phyloP scores from a whole-genome alignment of 2,888 invertebrate species.

The Diaperis boleti region DNA sequence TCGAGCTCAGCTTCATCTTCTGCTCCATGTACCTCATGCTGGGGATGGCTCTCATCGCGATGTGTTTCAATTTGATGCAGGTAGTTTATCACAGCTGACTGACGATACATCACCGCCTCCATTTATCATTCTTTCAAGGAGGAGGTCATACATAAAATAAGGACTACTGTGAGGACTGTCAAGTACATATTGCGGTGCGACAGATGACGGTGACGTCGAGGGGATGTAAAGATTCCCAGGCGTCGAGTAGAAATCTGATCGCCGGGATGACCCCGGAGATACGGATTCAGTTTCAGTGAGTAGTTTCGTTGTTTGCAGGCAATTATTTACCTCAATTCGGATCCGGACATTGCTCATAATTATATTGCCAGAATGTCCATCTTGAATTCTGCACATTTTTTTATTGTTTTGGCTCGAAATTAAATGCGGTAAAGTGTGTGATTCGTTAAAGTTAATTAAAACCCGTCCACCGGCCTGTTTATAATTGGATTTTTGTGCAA shows the following conservation, averaged over 20 bases:
- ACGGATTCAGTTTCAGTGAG: slow-evolving; percentile 18
- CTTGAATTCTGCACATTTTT: slow-evolving; percentile 2
- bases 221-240: not conserved
- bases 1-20: slow-evolving; percentile 83
- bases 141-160: slow-evolving; percentile 90
- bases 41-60: slow-evolving; percentile 94
- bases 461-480: slow-evolving; percentile 12
- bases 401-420: slow-evolving; percentile 2
- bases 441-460: slow-evolving; percentile 29
- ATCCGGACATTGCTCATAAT: too few relatives aligned
- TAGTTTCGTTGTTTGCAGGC: too few relatives aligned
- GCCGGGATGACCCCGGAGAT: slow-evolving; percentile 6
- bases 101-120: too few relatives aligned
- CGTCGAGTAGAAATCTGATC: slow-evolving; percentile 15
- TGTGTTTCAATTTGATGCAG: slow-evolving; percentile 97
- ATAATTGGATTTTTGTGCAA: slow-evolving; percentile 24
- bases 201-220: slow-evolving; percentile 58
- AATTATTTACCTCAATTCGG: too few relatives aligned
- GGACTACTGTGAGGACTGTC: slow-evolving; percentile 76
- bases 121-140: slow-evolving; percentile 85
- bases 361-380: not conserved
- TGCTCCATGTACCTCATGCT: slow-evolving; percentile 90
- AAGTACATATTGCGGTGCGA: slow-evolving; percentile 80
- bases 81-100: too few relatives aligned
- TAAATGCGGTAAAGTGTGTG: slow-evolving; percentile 23